Base-by-base conservation (phyloP, 2,113 vertebrate genomes). In the Craseonycteris thonglongyai region DNA sequence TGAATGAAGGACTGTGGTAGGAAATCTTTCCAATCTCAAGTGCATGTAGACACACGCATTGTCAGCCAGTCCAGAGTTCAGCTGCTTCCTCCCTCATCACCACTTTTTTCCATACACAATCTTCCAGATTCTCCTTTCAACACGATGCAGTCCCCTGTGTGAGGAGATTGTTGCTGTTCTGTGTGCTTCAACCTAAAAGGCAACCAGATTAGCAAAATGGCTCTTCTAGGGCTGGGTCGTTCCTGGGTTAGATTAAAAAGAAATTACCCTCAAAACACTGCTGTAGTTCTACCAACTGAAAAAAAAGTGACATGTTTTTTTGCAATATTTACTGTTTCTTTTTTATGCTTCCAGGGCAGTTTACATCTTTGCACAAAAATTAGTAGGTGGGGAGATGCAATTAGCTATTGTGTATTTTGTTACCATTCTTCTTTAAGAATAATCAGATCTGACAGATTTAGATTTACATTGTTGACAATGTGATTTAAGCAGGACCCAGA, bases 341-440 rank as follows among this genome's bases (percentile, higher is more conserved):
- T 35, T 49, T 49, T 94, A 63, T 93, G 12, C 80, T 95, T 91
- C 58, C 86, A 81, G 69, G 76, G 24, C 38, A 93, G 54, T 61
- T 69, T 82, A 18, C 78, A 82, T 93, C 90, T 84, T 88, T 93
- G 51, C 15, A 18, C 83, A 69, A 91, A 91, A 96, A 95, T 91
- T 90, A 93, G 85, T n/a, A 84, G 58, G 69, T 68, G 42, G 83
- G 38, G 82, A 61, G 28, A 45, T 66, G 58, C 61, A 89, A 95
- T 95, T 91, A 84, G 49, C 26, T 68, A 54, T 72, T 82, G 82
- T 42, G 1, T 88, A 47, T 89, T 97, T 95, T 94, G 68, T 96
- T 93, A 83, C 90, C 95, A 90, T 59, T 66, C 88, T 75, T 94
- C 91, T 96, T 86, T 87, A 90, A 69, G 96, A 98, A 96, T 83